These are phyloP conservation scores for Araneus ventricosus DNA, from an alignment of 1,140 invertebrate genomes.

Conservation along the genomic window DNA sequence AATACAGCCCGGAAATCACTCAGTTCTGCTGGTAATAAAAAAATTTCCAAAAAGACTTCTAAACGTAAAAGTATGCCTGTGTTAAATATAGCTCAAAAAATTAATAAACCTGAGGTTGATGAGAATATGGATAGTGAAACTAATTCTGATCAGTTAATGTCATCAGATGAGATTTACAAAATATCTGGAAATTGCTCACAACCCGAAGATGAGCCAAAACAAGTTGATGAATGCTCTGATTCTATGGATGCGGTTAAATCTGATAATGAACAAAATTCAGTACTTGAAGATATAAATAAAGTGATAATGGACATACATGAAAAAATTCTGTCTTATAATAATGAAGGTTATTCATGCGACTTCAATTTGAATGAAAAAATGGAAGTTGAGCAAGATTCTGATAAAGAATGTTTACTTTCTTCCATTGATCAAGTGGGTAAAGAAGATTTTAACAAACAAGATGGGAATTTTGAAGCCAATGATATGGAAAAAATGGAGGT, in stretches of 20 bases:
- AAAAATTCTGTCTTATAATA: conserved; percentile 23
- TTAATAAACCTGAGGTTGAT: not conserved
- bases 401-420: not conserved
- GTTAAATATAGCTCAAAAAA: not conserved
- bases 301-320: conserved; percentile 38
- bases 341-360: not conserved
- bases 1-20: conserved; percentile 8
- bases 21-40: not conserved
- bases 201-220: not conserved
- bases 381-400: not conserved
- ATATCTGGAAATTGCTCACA: not conserved
- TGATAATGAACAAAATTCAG: not conserved
- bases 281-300: conserved; percentile 17
- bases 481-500: not conserved
- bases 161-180: not conserved
- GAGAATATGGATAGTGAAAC: not conserved
- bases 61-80: not conserved
- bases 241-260: not conserved
- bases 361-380: not conserved
- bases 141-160: not conserved
- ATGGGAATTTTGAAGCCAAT: not conserved
- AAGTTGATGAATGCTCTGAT: not conserved
- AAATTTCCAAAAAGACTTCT: not conserved
- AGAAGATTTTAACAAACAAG: not conserved
- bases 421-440: not conserved